Evolutionary conservation across 2,888 invertebrate genomes (phyloP).

Genomic region (Rhodophaea formosa): DNA sequence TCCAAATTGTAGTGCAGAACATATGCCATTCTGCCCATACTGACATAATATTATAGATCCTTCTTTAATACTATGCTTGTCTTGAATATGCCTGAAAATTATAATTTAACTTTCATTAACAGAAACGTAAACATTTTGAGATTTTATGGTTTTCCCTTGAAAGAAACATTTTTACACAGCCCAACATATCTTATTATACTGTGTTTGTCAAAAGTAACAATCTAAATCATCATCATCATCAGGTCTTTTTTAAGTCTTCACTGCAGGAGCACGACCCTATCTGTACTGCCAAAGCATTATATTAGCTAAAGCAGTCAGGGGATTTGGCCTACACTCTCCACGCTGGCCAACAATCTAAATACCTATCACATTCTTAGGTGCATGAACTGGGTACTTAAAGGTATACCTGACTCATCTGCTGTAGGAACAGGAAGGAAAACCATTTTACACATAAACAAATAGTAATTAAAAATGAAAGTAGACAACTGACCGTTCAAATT

Average conservation of each 20-base stretch:
- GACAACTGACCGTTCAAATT: slow-evolving; percentile 81
- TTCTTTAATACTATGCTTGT: slow-evolving; percentile 90
- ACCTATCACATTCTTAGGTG: too few relatives aligned
- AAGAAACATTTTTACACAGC: not conserved
- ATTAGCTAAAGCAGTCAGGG: too few relatives aligned
- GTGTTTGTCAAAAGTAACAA: too few relatives aligned
- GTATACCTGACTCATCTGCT: too few relatives aligned
- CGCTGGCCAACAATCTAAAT: too few relatives aligned
- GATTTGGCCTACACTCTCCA: too few relatives aligned
- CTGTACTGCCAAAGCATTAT: too few relatives aligned
- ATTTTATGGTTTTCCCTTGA: not conserved
- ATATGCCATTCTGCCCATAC: slow-evolving; percentile 93
- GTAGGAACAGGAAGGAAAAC: slow-evolving; percentile 2
- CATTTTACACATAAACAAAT: slow-evolving; percentile 17
- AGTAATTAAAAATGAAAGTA: slow-evolving; percentile 20
- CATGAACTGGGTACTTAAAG: too few relatives aligned
- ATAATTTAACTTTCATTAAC: slow-evolving; percentile 1
- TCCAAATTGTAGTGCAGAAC: slow-evolving; percentile 92
- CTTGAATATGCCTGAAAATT: slow-evolving; percentile 86
- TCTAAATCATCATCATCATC: too few relatives aligned
- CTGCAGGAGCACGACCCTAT: too few relatives aligned
- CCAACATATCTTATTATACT: too few relatives aligned
- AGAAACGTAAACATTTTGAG: not conserved
- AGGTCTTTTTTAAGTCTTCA: too few relatives aligned
- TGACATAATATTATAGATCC: slow-evolving; percentile 93